phyloP scores from a whole-genome alignment of 2,888 invertebrate genomes.

The Disparrhopalites patrizii region DNA sequence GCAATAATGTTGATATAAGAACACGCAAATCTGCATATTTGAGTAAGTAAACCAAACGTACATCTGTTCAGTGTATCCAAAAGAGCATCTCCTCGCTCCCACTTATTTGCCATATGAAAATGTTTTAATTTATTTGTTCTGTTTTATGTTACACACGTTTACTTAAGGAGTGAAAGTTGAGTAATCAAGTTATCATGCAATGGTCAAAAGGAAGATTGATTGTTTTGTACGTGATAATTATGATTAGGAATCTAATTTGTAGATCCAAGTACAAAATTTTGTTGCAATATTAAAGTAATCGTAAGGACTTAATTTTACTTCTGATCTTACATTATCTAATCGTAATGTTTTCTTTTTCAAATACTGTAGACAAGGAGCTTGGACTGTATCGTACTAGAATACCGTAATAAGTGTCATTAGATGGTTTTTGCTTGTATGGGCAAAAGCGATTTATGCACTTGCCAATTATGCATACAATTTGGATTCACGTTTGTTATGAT shows the following conservation, averaged over 20 bases:
- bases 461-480: too few relatives aligned
- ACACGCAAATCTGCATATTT: too few relatives aligned
- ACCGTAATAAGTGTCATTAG: too few relatives aligned
- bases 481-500: too few relatives aligned
- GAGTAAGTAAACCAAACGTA: too few relatives aligned
- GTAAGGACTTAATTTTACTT: constrained; percentile 15
- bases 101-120: constrained; percentile 14
- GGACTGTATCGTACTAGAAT: neutral
- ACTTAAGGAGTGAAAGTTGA: neutral
- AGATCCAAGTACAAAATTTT: constrained; percentile 24
- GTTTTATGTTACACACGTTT: neutral
- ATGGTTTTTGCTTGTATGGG: too few relatives aligned
- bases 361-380: constrained; percentile 14
- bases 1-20: too few relatives aligned
- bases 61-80: too few relatives aligned
- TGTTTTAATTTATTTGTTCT: constrained; percentile 18
- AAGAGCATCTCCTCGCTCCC: constrained; percentile 8
- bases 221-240: constrained; percentile 18
- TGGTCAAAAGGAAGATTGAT: constrained; percentile 7
- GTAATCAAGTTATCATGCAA: constrained; percentile 4
- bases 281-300: constrained; percentile 21
- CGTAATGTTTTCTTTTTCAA: constrained; percentile 1
- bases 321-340: constrained; percentile 10
- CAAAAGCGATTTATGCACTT: too few relatives aligned
- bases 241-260: constrained; percentile 15